phyloP scores from a whole-genome alignment of 2,113 vertebrate genomes.

The Megaptera novaeangliae region DNA sequence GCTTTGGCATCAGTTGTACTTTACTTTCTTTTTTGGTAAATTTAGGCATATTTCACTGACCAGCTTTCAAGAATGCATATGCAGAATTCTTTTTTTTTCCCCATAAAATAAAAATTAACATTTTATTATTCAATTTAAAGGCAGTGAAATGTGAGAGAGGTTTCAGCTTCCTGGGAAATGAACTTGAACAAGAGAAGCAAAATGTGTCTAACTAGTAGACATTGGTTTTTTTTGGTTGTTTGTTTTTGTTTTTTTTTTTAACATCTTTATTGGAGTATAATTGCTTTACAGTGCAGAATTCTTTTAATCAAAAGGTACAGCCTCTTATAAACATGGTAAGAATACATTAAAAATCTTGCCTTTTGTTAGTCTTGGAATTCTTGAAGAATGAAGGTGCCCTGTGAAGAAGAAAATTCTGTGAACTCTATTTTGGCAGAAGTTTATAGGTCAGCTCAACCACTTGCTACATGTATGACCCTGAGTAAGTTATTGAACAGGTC shows the following conservation, averaged over 20 bases:
- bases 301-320: neutral
- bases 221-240: neutral
- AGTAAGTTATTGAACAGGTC: neutral
- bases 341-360: neutral
- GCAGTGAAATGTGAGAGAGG: neutral
- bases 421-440: neutral
- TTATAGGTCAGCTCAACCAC: neutral
- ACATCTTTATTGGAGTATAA: no score
- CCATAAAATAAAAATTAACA: conserved; percentile 45
- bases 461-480: neutral
- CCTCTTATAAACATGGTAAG: neutral
- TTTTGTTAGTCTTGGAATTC: neutral
- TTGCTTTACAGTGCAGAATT: neutral
- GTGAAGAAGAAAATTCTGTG: neutral
- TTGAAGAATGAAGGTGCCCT: neutral
- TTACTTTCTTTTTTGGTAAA: neutral
- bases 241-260: no score
- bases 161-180: conserved; percentile 36
- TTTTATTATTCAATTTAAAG: conserved; percentile 52
- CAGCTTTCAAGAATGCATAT: neutral
- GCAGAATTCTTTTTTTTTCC: neutral
- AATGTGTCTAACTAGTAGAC: neutral
- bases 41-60: neutral
- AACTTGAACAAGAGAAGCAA: neutral
- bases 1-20: neutral